These are phyloP conservation scores for Euborellia annulipes DNA, from an alignment of 1,140 invertebrate species.

Conservation along the genomic window DNA sequence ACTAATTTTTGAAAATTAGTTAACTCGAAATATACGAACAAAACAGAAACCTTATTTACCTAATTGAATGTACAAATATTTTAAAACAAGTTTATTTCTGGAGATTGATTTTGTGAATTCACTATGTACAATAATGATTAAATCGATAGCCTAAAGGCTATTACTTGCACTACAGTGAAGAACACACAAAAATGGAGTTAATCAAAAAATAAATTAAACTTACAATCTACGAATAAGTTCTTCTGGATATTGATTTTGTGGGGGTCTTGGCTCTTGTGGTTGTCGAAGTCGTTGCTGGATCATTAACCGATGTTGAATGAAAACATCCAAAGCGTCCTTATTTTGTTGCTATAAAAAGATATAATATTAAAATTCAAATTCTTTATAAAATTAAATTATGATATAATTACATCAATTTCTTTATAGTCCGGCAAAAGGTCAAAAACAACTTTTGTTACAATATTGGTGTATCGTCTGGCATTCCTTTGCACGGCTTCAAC, in stretches of 20 bases:
- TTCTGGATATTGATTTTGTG: slow-evolving; percentile 77
- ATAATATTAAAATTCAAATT: neutral
- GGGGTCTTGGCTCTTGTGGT: slow-evolving; percentile 53
- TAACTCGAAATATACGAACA: too few relatives aligned
- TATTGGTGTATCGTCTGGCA: slow-evolving; percentile 61
- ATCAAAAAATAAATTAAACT: slow-evolving; percentile 30
- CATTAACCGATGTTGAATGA: slow-evolving; percentile 92
- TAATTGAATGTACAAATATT: too few relatives aligned
- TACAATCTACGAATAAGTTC: slow-evolving; percentile 93
- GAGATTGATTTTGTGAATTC: too few relatives aligned
- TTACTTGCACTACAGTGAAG: too few relatives aligned
- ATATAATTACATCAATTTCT: slow-evolving; percentile 46
- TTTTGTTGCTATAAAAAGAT: slow-evolving; percentile 38
- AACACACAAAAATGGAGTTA: too few relatives aligned
- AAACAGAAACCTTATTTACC: too few relatives aligned
- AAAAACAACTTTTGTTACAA: slow-evolving; percentile 75
- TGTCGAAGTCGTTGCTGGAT: slow-evolving; percentile 60
- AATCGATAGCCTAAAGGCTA: too few relatives aligned
- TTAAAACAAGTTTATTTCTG: too few relatives aligned
- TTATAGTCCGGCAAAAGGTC: slow-evolving; percentile 82
- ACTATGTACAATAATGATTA: too few relatives aligned
- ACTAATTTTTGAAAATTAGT: too few relatives aligned
- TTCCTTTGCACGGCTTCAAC: slow-evolving; percentile 67
- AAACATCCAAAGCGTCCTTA: slow-evolving; percentile 92
- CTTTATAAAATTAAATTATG: neutral